A percentile compares a stretch with the other conserved stretches of the same genome.
These are phyloP conservation scores for Philhelius pedissequus DNA, from an alignment of 2,888 invertebrate species.

Conservation along the genomic window DNA sequence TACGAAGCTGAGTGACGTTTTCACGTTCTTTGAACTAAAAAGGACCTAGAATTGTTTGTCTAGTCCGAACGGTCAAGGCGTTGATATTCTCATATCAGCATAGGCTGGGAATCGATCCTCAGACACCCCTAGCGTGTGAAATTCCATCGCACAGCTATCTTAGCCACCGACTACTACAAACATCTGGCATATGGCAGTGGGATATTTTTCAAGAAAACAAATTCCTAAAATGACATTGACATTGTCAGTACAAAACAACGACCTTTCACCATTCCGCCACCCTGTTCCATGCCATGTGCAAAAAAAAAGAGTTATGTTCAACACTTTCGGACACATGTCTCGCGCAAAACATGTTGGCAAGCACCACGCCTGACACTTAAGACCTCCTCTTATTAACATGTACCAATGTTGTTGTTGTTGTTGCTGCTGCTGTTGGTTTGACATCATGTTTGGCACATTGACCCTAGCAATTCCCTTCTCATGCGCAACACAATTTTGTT, in stretches of 20 bases:
- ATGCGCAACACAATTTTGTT: neutral
- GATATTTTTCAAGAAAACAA: no score
- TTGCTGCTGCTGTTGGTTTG: conserved; percentile 22
- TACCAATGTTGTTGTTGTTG: conserved; percentile 9
- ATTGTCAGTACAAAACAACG: neutral
- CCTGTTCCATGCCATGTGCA: conserved; percentile 5
- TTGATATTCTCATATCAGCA: no score
- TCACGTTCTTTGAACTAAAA: no score
- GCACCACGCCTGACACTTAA: conserved; percentile 51
- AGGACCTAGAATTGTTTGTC: no score
- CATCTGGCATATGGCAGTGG: no score
- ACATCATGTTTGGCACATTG: conserved; percentile 53
- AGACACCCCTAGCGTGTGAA: no score
- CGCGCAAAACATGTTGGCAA: conserved; percentile 23
- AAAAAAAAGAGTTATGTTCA: neutral
- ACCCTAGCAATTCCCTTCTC: conserved; percentile 21
- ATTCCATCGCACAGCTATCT: no score
- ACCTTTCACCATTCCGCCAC: conserved; percentile 20
- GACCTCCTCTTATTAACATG: conserved; percentile 62
- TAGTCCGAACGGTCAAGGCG: no score
- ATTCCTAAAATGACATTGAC: neutral
- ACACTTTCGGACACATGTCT: conserved; percentile 53
- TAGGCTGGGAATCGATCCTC: no score
- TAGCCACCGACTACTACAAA: no score
- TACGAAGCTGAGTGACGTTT: no score